These are phyloP conservation scores for Neolamprologus cancellatus DNA, from an alignment of 2,113 vertebrate species.

Conservation along the genomic window DNA sequence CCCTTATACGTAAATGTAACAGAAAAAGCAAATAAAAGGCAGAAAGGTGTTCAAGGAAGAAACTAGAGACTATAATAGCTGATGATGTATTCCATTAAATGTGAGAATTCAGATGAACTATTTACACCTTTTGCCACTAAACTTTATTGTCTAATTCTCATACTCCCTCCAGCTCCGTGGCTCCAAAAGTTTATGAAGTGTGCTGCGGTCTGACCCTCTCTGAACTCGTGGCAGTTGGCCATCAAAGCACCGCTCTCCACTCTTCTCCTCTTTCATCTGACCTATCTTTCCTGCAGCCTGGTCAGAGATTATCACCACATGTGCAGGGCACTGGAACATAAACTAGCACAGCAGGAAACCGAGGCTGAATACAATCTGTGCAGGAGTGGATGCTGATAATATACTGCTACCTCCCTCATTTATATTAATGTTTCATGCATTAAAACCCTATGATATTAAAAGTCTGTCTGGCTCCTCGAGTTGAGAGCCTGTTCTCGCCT, in stretches of 20 bases:
- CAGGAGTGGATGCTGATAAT: not conserved
- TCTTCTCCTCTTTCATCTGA: conserved; percentile 32
- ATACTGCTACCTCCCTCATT: not conserved
- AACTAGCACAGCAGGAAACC: conserved; percentile 7
- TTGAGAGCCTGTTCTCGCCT: not conserved
- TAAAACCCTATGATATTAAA: not conserved
- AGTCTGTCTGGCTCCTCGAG: not conserved
- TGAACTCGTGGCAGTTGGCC: conserved; percentile 26
- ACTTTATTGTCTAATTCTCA: conserved; percentile 12
- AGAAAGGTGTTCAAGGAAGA: not conserved
- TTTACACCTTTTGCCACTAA: conserved; percentile 1
- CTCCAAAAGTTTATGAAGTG: conserved; percentile 34
- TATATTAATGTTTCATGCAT: not conserved
- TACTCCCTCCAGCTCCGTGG: not conserved
- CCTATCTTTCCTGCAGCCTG: conserved; percentile 5
- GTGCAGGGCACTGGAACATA: not conserved
- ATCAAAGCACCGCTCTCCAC: not conserved
- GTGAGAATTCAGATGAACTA: not conserved
- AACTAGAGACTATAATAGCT: not conserved
- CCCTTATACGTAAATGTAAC: not conserved
- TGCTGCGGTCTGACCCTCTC: not conserved
- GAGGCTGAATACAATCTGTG: not conserved
- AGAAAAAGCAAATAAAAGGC: not conserved
- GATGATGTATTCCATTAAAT: conserved; percentile 17
- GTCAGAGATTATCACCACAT: conserved; percentile 30